Conservation (phyloP, 37 sponge, comb jelly and placozoan species). For the Halichondria panicea region DNA sequence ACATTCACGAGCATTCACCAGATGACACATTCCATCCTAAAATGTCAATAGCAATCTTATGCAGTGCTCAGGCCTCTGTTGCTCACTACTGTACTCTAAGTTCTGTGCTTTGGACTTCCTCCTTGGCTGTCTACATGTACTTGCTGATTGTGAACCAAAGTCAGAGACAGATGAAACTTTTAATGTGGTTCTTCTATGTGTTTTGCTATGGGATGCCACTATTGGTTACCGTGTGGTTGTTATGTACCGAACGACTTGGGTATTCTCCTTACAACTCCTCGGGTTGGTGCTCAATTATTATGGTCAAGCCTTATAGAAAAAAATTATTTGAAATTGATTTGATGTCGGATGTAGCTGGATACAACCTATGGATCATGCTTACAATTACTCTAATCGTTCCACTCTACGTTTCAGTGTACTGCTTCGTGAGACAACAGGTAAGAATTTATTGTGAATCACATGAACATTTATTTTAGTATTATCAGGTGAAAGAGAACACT, state of each 20-base stretch:
- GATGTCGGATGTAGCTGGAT: constrained; percentile 10
- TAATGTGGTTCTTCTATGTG: constrained; percentile 12
- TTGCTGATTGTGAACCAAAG: neutral
- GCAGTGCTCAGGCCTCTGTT: constrained; percentile 33
- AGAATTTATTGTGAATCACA: neutral
- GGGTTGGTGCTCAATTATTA: constrained; percentile 67
- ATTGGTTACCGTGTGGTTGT: constrained; percentile 43
- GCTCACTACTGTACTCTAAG: constrained; percentile 31
- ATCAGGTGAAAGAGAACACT: neutral
- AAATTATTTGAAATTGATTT: neutral
- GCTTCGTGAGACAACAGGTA: constrained; percentile 44
- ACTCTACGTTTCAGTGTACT: constrained; percentile 22
- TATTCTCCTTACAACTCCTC: constrained; percentile 69
- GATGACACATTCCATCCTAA: constrained; percentile 1
- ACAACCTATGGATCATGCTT: constrained; percentile 53
- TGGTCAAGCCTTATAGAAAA: constrained; percentile 1
- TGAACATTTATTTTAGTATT: neutral
- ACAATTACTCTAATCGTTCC: constrained; percentile 37
- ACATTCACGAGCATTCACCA: neutral
- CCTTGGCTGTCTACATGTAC: constrained; percentile 56
- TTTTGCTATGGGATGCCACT: constrained; percentile 61
- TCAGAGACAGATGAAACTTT: too few relatives aligned
- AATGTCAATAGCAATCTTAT: constrained; percentile 25
- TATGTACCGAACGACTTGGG: constrained; percentile 28
- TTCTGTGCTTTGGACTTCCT: constrained; percentile 62